Evolutionary conservation across 2,113 vertebrate species (phyloP).

Genomic region (Sinocyclocheilus maitianheensis): DNA sequence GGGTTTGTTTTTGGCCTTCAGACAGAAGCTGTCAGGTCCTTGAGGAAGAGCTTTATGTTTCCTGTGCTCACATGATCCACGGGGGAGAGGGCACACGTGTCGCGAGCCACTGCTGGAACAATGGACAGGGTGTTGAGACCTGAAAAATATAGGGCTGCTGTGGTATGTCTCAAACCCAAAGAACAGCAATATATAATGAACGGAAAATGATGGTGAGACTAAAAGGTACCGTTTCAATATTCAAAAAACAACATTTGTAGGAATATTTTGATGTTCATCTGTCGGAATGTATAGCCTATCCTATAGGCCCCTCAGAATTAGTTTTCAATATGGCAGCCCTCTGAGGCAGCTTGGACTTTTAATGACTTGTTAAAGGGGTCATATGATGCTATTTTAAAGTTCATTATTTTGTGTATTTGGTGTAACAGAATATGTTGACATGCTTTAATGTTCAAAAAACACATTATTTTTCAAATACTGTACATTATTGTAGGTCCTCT

Average conservation of each 20-base stretch:
- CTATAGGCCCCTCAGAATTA: neutral
- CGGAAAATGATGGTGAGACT: neutral
- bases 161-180: neutral
- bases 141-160: neutral
- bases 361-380: neutral
- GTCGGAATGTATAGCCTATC: neutral
- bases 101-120: conserved; percentile 19
- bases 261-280: neutral
- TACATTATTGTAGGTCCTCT: too few species aligned
- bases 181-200: neutral
- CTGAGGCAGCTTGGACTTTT: neutral
- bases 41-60: conserved; percentile 73
- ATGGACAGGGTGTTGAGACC: neutral
- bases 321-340: neutral
- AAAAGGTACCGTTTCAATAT: neutral
- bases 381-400: too few species aligned
- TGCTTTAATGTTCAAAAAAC: too few species aligned
- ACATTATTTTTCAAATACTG: too few species aligned
- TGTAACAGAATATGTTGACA: too few species aligned
- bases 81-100: neutral
- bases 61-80: conserved; percentile 60
- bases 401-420: too few species aligned
- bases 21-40: conserved; percentile 48
- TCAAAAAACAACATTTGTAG: neutral
- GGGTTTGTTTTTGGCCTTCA: conserved; percentile 21